A percentile compares a stretch with the other conserved stretches of the same genome.
phyloP scores from a whole-genome alignment of 1,140 invertebrate species.

The Eufriesea mexicana region DNA sequence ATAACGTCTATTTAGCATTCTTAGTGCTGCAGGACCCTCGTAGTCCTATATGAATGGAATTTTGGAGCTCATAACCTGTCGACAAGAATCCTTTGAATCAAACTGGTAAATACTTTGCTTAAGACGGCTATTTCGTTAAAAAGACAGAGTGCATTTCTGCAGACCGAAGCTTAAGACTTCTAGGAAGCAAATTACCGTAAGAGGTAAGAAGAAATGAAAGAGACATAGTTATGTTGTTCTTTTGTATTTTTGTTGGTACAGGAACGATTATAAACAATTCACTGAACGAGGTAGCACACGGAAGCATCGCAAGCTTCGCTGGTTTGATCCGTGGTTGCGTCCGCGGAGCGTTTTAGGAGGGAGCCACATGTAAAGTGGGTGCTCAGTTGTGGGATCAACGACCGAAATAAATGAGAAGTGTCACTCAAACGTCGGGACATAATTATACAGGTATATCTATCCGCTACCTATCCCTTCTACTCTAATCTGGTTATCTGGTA shows the following conservation, averaged over 20 bases:
- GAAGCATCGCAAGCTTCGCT: background rate
- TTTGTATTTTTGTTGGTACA: background rate
- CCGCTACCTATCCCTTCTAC: slow-evolving; percentile 37
- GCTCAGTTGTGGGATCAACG: slow-evolving; percentile 50
- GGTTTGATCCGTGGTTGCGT: background rate
- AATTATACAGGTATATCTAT: slow-evolving; percentile 69
- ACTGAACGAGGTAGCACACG: background rate
- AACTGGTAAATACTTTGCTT: slow-evolving; percentile 12
- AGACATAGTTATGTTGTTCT: background rate
- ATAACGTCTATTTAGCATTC: background rate
- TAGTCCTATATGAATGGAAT: background rate
- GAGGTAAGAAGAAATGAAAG: background rate
- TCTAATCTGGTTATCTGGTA: slow-evolving; percentile 73
- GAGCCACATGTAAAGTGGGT: slow-evolving; percentile 1
- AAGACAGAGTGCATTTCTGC: background rate
- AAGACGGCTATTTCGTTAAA: background rate
- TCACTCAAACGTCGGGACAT: slow-evolving; percentile 75
- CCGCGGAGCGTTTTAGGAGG: background rate
- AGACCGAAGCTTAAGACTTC: background rate
- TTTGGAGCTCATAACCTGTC: background rate
- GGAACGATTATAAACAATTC: background rate
- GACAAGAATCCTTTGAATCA: slow-evolving; percentile 3
- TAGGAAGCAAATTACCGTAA: background rate
- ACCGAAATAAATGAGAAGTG: slow-evolving; percentile 76
- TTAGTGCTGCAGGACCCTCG: too few species aligned